A percentile compares a stretch with the other conserved stretches of the same genome.
phyloP scores from a whole-genome alignment of 1,140 invertebrate genomes.

The Physella acuta region DNA sequence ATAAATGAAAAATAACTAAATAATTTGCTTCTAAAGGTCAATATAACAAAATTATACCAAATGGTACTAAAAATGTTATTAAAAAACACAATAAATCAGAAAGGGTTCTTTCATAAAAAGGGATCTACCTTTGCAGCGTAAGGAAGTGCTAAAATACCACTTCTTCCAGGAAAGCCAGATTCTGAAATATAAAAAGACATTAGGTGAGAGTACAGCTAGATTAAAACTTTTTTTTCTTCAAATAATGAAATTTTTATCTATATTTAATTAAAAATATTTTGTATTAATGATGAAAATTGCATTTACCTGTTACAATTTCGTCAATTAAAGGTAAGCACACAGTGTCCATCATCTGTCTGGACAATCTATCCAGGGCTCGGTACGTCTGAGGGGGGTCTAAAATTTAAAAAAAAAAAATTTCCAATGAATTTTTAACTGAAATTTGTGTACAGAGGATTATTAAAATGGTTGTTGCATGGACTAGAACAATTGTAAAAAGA shows the following conservation, averaged over 20 bases:
- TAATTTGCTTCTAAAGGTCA: too few relatives aligned
- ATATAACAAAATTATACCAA: too few relatives aligned
- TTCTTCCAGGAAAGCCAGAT: slow-evolving; percentile 19
- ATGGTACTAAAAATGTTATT: too few relatives aligned
- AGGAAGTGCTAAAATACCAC: slow-evolving; percentile 26
- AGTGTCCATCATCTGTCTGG: slow-evolving; percentile 24
- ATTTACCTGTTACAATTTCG: slow-evolving; percentile 26
- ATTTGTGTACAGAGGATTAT: too few relatives aligned
- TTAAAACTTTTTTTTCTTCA: not conserved
- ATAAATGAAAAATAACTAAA: too few relatives aligned
- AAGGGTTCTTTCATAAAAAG: too few relatives aligned
- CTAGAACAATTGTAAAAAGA: too few relatives aligned
- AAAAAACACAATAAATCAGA: too few relatives aligned
- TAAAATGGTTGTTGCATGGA: too few relatives aligned
- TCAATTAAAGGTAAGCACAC: slow-evolving; percentile 23
- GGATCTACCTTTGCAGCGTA: slow-evolving; percentile 30
- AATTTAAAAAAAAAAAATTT: not conserved
- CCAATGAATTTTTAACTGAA: not conserved
- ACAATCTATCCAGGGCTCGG: slow-evolving; percentile 27
- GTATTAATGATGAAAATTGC: too few relatives aligned
- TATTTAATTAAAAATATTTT: too few relatives aligned
- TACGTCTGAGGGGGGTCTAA: slow-evolving; percentile 15
- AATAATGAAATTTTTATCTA: too few relatives aligned
- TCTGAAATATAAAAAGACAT: slow-evolving; percentile 21
- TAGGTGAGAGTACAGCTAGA: not conserved